Evolutionary conservation across 1,140 invertebrate genomes (phyloP).

Genomic region (Sminthurides bifidus): DNA sequence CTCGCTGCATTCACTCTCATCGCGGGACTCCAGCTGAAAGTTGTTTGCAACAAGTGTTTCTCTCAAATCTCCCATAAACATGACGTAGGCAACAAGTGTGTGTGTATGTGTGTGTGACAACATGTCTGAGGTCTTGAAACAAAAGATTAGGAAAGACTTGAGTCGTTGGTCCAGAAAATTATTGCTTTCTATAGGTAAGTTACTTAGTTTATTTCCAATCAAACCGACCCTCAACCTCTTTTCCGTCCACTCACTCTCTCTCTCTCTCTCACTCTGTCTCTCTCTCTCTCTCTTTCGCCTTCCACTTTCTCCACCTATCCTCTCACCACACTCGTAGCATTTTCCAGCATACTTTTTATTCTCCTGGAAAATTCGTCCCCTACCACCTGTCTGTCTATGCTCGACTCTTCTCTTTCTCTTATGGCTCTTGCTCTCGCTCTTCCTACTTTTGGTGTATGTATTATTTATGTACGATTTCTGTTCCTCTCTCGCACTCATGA

Average conservation of each 20-base stretch:
- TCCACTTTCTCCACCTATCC: background rate
- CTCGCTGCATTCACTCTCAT: too few relatives aligned
- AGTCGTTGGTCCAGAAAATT: slow-evolving; percentile 30
- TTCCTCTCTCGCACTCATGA: too few relatives aligned
- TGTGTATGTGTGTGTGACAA: too few relatives aligned
- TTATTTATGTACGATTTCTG: too few relatives aligned
- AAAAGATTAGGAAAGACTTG: slow-evolving; percentile 27
- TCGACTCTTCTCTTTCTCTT: too few relatives aligned
- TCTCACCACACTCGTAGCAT: background rate
- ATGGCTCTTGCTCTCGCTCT: too few relatives aligned
- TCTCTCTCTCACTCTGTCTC: background rate
- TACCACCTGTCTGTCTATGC: too few relatives aligned
- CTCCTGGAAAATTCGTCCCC: background rate
- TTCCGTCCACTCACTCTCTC: slow-evolving; percentile 1
- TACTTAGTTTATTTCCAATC: background rate
- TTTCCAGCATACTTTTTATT: background rate
- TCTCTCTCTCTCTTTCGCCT: background rate
- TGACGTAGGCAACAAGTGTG: slow-evolving; percentile 27
- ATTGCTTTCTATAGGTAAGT: slow-evolving; percentile 28
- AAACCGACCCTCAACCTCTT: background rate
- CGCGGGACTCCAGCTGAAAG: too few relatives aligned
- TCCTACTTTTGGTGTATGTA: too few relatives aligned
- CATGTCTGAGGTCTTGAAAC: slow-evolving; percentile 25
- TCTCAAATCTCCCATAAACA: too few relatives aligned
- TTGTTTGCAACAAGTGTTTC: slow-evolving; percentile 25